Evolutionary conservation across 23 tunicate species (phyloP), one percentile per base, ranked within the genome.

Genomic region (Phallusia fumigata): DNA sequence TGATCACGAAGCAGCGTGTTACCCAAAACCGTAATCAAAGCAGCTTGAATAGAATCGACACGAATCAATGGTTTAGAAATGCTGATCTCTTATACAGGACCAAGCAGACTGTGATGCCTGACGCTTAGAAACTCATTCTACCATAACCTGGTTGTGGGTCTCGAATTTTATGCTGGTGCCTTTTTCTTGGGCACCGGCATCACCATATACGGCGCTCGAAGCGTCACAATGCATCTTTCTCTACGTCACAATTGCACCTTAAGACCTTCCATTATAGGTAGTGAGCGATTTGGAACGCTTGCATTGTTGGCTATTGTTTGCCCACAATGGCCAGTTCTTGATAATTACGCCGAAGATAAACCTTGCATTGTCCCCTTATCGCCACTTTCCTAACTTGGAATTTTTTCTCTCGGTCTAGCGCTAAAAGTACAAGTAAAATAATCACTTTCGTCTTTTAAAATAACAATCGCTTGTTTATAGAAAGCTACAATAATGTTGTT

Each of bases 1-100:
- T 58, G 26, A 8, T 24, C 26, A 22, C 26, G 69, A 6, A 58
- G 28, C 69, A 58, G 84, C 84, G 65, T 81, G 84, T 81, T 65
- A 81, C 77, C 65, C 65, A 65, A 81, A 53, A 65, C 84, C 30
- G 76, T 81, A 81, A 81, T 81, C 84, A 81, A 81, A 19, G 2
- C 28, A 32, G 51, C 33, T 52, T 53, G 31, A 65, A 65, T 32
- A 81, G 53, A 33, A 81, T 5, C 22, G 58, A 19, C 19, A 30
- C 44, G 40, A 21, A 11, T 32, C 44, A 74, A 16, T 74, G 78
- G 13, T 74, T 19, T 2, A 32, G 35, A 74, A 74, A 30, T 10
- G 35, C 78, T 24, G 44, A 18, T 74, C 78, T 33, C 13, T 19
- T 19, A 74, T 74, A 21, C 44, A 33, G 35, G 19, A 30, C 32